Evolutionary conservation across 2,888 invertebrate species (phyloP).

Genomic region (Euclidia mi): DNA sequence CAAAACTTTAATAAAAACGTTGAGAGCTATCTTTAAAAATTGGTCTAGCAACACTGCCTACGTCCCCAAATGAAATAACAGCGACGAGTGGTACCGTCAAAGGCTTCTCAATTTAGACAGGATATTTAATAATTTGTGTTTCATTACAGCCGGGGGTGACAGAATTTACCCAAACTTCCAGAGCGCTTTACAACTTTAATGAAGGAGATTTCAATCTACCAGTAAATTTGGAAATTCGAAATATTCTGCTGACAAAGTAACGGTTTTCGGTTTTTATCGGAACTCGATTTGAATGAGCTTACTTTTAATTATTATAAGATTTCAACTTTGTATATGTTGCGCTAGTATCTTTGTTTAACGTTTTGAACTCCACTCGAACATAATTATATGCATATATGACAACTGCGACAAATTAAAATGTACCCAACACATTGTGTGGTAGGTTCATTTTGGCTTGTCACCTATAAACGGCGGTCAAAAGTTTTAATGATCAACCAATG

Average conservation of each 20-base stretch:
- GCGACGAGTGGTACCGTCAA: conserved; percentile 2
- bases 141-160: conserved; percentile 24
- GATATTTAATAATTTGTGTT: conserved; percentile 39
- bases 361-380: too few species aligned
- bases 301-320: conserved; percentile 7
- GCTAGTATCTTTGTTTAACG: too few species aligned
- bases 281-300: conserved; percentile 8
- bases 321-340: conserved; percentile 1
- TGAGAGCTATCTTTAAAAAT: conserved; percentile 3
- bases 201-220: conserved; percentile 42
- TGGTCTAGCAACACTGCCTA: neutral
- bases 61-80: conserved; percentile 9
- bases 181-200: conserved; percentile 37
- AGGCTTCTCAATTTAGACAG: conserved; percentile 10
- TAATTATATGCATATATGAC: too few species aligned
- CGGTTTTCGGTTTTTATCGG: conserved; percentile 34
- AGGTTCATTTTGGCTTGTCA: too few species aligned
- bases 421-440: too few species aligned
- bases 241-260: conserved; percentile 25
- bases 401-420: too few species aligned
- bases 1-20: too few species aligned
- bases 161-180: conserved; percentile 30
- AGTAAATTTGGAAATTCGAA: conserved; percentile 32
- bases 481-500: too few species aligned
- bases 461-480: too few species aligned